These are phyloP conservation scores for Phaonia tiefii DNA, from an alignment of 2,888 invertebrate species.

Conservation along the genomic window DNA sequence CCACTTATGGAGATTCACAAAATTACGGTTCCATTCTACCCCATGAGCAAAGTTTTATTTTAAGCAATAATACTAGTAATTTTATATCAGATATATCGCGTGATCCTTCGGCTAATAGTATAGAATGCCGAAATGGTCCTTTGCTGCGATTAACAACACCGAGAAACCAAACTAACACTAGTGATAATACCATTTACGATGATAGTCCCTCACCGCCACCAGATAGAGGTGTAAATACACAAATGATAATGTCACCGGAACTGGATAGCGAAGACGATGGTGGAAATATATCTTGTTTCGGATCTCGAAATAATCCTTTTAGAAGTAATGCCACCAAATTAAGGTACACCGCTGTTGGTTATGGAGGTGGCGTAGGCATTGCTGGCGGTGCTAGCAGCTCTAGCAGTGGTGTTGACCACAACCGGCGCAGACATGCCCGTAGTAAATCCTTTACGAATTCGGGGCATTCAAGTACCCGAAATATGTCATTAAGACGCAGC, in stretches of 20 bases:
- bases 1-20: slow-evolving; percentile 74
- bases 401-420: slow-evolving; percentile 7
- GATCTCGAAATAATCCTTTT: slow-evolving; percentile 73
- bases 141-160: slow-evolving; percentile 19
- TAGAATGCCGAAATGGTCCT: slow-evolving; percentile 40
- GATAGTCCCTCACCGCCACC: slow-evolving; percentile 21
- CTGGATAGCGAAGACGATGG: slow-evolving; percentile 71
- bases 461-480: slow-evolving; percentile 41
- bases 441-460: slow-evolving; percentile 78
- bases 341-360: slow-evolving; percentile 54
- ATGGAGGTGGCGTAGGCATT: not conserved
- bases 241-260: slow-evolving; percentile 51
- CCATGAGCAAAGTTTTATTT: slow-evolving; percentile 74
- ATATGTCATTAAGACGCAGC: slow-evolving; percentile 73
- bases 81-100: slow-evolving; percentile 79
- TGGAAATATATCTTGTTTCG: slow-evolving; percentile 76
- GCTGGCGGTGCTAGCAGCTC: not conserved
- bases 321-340: slow-evolving; percentile 63
- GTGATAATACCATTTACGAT: slow-evolving; percentile 45
- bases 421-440: slow-evolving; percentile 72
- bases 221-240: slow-evolving; percentile 37
- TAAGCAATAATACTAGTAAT: slow-evolving; percentile 77
- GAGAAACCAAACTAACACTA: slow-evolving; percentile 32
- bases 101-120: slow-evolving; percentile 73
- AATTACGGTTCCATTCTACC: slow-evolving; percentile 79